phyloP scores from a whole-genome alignment of 2,888 invertebrate genomes.

The Tachina fera region DNA sequence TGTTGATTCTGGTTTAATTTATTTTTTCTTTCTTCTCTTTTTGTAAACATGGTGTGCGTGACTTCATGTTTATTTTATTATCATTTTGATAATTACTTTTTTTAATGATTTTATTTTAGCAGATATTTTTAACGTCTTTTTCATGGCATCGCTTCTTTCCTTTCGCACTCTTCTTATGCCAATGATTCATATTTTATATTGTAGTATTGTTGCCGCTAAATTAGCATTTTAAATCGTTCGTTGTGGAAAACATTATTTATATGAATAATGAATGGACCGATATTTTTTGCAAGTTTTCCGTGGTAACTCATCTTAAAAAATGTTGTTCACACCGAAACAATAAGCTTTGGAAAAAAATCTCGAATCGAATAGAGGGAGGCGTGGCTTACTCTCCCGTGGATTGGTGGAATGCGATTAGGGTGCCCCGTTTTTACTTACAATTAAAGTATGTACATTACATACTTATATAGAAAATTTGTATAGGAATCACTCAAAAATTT shows the following conservation, averaged over 20 bases:
- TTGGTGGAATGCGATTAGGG: no score
- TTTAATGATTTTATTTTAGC: constrained; percentile 64
- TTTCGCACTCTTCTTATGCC: constrained; percentile 12
- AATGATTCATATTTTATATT: constrained; percentile 30
- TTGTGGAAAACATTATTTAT: constrained; percentile 4
- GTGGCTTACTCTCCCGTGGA: no score
- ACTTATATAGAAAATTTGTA: no score
- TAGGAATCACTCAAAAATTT: no score
- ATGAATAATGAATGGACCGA: no score
- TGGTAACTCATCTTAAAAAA: no score
- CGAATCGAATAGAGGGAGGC: no score
- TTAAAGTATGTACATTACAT: no score
- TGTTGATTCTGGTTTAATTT: constrained; percentile 5
- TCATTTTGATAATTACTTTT: constrained; percentile 67
- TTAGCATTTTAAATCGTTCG: constrained; percentile 66
- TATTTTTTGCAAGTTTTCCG: no score
- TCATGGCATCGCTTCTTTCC: neutral
- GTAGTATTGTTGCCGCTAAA: constrained; percentile 43
- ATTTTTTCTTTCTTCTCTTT: neutral
- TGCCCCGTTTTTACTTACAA: no score
- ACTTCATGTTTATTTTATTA: constrained; percentile 69
- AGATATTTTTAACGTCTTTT: constrained; percentile 50
- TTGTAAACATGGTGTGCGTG: constrained; percentile 27
- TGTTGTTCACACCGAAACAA: no score
- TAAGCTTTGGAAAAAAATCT: no score